These are phyloP conservation scores for Polydrusus pterygomalis DNA, from an alignment of 2,888 invertebrate species.

Conservation along the genomic window DNA sequence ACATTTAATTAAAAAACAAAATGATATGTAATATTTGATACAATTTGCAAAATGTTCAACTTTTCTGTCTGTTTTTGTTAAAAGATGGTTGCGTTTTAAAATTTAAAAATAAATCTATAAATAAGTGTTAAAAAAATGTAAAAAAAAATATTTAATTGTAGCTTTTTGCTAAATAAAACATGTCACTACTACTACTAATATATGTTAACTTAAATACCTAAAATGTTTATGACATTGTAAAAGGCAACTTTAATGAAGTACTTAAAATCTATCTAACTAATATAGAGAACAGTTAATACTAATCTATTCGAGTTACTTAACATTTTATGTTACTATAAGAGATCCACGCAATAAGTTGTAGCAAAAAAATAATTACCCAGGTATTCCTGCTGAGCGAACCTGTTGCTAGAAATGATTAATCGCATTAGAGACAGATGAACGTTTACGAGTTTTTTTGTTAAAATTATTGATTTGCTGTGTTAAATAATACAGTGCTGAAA, in stretches of 20 bases:
- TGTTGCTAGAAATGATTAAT: slow-evolving; percentile 27
- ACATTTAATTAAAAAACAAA: too few species aligned
- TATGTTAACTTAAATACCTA: too few species aligned
- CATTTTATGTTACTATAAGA: slow-evolving; percentile 25
- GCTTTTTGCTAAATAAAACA: too few species aligned
- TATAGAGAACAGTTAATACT: slow-evolving; percentile 24
- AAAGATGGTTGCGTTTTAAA: too few species aligned
- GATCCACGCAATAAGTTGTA: slow-evolving; percentile 18
- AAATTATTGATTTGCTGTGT: slow-evolving; percentile 6
- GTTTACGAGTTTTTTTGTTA: background rate
- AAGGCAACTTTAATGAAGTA: background rate
- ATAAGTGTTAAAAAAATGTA: too few species aligned
- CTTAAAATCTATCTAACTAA: slow-evolving; percentile 13
- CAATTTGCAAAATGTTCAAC: too few species aligned
- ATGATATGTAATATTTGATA: too few species aligned
- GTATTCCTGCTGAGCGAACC: slow-evolving; percentile 22
- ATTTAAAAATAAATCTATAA: too few species aligned
- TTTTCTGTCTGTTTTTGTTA: too few species aligned
- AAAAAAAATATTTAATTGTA: too few species aligned
- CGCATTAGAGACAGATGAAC: slow-evolving; percentile 12
- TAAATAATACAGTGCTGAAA: too few species aligned
- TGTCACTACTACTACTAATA: too few species aligned
- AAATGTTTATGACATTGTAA: background rate
- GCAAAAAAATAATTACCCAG: slow-evolving; percentile 29
- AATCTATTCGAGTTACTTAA: slow-evolving; percentile 30